These are phyloP conservation scores for Xanthorhoe designata DNA, from an alignment of 2,888 invertebrate species.

Conservation along the genomic window DNA sequence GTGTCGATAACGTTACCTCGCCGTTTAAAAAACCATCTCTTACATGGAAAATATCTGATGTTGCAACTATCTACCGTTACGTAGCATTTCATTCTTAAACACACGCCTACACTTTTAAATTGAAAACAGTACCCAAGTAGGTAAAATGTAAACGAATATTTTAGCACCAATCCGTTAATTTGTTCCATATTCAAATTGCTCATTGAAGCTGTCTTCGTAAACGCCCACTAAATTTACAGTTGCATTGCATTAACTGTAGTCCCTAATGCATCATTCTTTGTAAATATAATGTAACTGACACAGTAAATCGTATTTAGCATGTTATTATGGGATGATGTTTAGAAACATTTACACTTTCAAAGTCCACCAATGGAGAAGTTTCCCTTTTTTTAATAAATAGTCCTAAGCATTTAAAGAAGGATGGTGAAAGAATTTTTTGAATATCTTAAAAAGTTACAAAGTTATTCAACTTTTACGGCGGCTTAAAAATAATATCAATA, in stretches of 20 bases:
- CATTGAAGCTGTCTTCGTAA: slow-evolving; percentile 41
- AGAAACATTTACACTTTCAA: slow-evolving; percentile 18
- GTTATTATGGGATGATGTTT: slow-evolving; percentile 17
- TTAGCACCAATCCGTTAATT: slow-evolving; percentile 49
- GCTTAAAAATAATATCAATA: too few species aligned
- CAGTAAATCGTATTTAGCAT: slow-evolving; percentile 39
- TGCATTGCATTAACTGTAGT: slow-evolving; percentile 28
- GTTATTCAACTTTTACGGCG: too few species aligned
- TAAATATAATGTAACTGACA: slow-evolving; percentile 2
- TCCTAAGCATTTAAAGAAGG: too few species aligned
- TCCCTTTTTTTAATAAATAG: too few species aligned
- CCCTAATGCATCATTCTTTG: slow-evolving; percentile 27
- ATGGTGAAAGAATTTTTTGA: too few species aligned
- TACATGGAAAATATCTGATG: neutral
- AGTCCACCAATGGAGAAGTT: too few species aligned
- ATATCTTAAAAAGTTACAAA: too few species aligned
- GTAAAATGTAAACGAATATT: slow-evolving; percentile 37
- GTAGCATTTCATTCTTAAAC: slow-evolving; percentile 17
- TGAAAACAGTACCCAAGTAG: slow-evolving; percentile 22
- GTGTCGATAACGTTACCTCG: too few species aligned
- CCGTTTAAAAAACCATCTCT: too few species aligned
- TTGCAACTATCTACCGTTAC: slow-evolving; percentile 16
- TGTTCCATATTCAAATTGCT: slow-evolving; percentile 43
- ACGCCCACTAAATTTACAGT: slow-evolving; percentile 48
- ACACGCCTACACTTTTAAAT: slow-evolving; percentile 27